A percentile compares a stretch with the other conserved stretches of the same genome.
phyloP scores from a whole-genome alignment of 1,140 invertebrate species.

The Muscidifurax raptorellus region DNA sequence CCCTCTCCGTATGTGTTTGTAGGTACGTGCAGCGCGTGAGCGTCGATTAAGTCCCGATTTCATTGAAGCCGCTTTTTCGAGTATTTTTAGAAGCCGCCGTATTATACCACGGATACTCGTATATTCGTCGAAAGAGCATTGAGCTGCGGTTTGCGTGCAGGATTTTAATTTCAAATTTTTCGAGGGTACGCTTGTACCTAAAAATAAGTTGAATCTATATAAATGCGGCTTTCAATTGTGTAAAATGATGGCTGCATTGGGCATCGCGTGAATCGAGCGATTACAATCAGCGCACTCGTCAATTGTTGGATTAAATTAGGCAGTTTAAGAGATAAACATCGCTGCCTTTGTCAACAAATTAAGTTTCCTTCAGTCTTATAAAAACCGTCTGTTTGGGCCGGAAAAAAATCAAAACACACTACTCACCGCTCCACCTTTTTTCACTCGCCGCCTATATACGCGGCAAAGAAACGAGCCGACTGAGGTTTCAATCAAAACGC shows the following conservation, averaged over 20 bases:
- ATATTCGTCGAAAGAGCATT: too few species aligned
- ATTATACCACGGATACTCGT: too few species aligned
- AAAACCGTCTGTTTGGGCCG: neutral
- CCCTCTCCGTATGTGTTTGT: neutral
- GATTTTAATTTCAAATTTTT: neutral
- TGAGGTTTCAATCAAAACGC: constrained; percentile 10
- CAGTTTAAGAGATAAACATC: neutral
- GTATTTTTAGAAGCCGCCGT: neutral
- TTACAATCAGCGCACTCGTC: neutral
- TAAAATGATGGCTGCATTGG: too few species aligned
- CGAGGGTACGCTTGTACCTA: too few species aligned
- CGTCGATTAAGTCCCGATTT: neutral
- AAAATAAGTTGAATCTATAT: too few species aligned
- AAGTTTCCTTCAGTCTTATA: neutral
- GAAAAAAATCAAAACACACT: neutral
- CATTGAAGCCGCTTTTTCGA: neutral
- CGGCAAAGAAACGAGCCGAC: neutral
- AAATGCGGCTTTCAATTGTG: too few species aligned
- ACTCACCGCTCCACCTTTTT: neutral
- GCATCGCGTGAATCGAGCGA: neutral
- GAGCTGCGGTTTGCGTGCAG: too few species aligned
- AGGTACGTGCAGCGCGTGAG: neutral
- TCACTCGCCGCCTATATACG: neutral
- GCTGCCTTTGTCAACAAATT: too few species aligned
- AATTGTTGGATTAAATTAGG: neutral